These are phyloP conservation scores for Phaenicophaeus curvirostris DNA, from an alignment of 2,797 vertebrate species.

Conservation along the genomic window DNA sequence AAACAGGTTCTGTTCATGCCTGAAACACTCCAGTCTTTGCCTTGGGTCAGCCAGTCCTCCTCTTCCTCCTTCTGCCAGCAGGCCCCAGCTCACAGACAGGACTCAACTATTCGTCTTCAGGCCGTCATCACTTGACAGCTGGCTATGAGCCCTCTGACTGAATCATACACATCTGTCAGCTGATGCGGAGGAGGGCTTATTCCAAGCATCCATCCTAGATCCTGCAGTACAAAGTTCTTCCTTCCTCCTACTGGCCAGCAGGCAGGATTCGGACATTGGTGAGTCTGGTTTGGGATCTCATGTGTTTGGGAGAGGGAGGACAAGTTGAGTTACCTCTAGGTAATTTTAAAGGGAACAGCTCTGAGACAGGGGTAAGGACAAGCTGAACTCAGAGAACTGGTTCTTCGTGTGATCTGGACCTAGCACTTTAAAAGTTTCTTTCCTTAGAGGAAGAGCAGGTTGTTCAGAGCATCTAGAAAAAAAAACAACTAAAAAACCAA, in stretches of 20 bases:
- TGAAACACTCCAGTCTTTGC: not conserved
- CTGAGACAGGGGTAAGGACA: not conserved
- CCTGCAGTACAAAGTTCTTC: not conserved
- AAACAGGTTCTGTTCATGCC: not conserved
- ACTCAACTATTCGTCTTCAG: not conserved
- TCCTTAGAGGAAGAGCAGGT: not conserved
- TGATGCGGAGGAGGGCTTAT: not conserved
- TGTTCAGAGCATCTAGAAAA: not conserved
- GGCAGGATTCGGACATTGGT: not conserved
- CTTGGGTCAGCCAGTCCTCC: not conserved
- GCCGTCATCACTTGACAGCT: not conserved
- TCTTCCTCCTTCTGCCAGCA: conserved; percentile 16
- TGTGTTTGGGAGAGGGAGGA: not conserved
- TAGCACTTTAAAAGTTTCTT: not conserved
- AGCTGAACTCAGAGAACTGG: not conserved
- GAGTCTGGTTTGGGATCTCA: not conserved
- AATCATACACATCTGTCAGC: not conserved
- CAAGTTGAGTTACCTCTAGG: not conserved
- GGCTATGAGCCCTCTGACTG: not conserved
- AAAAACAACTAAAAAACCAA: not conserved
- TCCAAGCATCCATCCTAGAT: not conserved
- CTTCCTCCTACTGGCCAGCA: not conserved
- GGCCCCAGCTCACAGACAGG: not conserved
- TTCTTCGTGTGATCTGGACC: not conserved
- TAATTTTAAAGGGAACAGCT: not conserved